These are phyloP conservation scores for Drosophila funebris DNA, from an alignment of 1,140 invertebrate genomes.

Conservation along the genomic window DNA sequence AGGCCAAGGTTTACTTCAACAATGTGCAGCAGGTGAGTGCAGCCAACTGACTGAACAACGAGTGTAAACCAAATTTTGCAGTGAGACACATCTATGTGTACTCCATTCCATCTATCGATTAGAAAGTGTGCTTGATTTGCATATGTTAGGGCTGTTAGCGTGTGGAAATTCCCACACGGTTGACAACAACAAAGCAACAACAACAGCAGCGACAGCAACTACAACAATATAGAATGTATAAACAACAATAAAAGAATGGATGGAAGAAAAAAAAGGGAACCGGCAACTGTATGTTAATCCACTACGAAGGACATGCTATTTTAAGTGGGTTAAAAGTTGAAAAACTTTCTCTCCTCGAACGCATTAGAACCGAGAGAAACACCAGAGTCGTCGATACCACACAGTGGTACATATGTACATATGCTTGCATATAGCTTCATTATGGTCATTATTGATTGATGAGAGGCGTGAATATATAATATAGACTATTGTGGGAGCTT, in stretches of 20 bases:
- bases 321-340: constrained; percentile 82
- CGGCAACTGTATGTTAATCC: constrained; percentile 63
- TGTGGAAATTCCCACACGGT: constrained; percentile 67
- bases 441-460: constrained; percentile 67
- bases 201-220: constrained; percentile 21
- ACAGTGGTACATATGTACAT: background rate
- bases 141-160: constrained; percentile 53
- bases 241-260: constrained; percentile 8
- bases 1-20: constrained; percentile 86
- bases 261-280: constrained; percentile 2
- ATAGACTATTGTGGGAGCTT: background rate
- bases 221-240: constrained; percentile 11
- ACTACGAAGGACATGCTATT: constrained; percentile 79
- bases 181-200: constrained; percentile 14
- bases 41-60: constrained; percentile 17
- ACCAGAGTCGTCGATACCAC: background rate
- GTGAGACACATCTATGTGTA: background rate
- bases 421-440: background rate
- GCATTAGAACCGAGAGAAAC: background rate
- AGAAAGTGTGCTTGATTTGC: constrained; percentile 31
- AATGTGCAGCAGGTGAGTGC: constrained; percentile 87
- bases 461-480: constrained; percentile 36
- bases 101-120: constrained; percentile 58
- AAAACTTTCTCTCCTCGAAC: constrained; percentile 56
- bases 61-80: background rate